phyloP scores from a whole-genome alignment of 2,797 vertebrate species.

The Gymnocypris eckloni region DNA sequence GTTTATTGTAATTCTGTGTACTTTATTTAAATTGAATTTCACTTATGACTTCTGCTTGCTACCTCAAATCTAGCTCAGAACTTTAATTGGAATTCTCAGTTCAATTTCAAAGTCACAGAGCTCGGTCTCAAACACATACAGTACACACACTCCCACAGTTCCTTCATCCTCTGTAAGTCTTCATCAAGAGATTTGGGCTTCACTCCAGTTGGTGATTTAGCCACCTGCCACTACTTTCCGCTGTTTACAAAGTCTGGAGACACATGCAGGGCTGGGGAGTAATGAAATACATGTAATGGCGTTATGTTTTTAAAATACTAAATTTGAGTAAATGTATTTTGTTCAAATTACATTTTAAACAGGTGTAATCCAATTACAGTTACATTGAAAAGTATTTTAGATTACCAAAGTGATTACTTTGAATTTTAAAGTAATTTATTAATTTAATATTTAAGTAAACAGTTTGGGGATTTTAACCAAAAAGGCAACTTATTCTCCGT shows the following conservation, averaged over 20 bases:
- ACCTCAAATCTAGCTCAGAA: background rate
- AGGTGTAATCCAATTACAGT: too few relatives aligned
- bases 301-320: too few relatives aligned
- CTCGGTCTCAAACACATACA: background rate
- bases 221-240: conserved; percentile 4
- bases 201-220: conserved; percentile 5
- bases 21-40: background rate
- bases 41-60: background rate
- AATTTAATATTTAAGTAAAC: too few relatives aligned
- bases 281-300: too few relatives aligned
- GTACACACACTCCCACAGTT: background rate
- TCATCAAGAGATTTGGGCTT: conserved; percentile 18
- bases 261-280: conserved; percentile 5
- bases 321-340: too few relatives aligned
- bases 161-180: conserved; percentile 24
- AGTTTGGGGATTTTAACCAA: too few relatives aligned
- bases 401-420: too few relatives aligned
- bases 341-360: too few relatives aligned
- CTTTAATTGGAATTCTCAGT: background rate
- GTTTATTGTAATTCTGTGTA: background rate
- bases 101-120: background rate
- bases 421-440: too few relatives aligned
- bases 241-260: conserved; percentile 45
- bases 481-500: too few relatives aligned
- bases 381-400: too few relatives aligned